These are phyloP conservation scores for Harmothoe impar DNA, from an alignment of 2,888 invertebrate species.

Conservation along the genomic window DNA sequence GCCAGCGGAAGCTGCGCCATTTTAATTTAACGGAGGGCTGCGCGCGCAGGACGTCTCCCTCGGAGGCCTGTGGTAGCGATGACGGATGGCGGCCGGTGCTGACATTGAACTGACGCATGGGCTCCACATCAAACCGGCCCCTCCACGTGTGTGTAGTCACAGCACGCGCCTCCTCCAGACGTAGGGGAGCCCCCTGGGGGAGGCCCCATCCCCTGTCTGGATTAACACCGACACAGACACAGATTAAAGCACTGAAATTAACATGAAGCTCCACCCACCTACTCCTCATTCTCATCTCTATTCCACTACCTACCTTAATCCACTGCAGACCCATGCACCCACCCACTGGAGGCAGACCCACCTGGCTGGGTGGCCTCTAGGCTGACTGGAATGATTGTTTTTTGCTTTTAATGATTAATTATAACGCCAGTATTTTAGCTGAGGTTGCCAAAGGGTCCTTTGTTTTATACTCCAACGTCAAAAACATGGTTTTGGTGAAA, in stretches of 20 bases:
- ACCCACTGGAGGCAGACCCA: no score
- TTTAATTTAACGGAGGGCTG: not conserved
- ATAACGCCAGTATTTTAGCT: not conserved
- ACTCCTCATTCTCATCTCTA: not conserved
- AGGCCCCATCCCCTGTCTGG: not conserved
- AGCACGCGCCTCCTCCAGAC: not conserved
- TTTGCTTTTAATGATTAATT: conserved; percentile 21
- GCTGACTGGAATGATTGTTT: not conserved
- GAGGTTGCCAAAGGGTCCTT: not conserved
- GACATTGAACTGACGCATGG: not conserved
- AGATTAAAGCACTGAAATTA: conserved; percentile 3
- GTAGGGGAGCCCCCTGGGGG: not conserved
- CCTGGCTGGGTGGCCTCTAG: no score
- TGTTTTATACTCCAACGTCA: not conserved
- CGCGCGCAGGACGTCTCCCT: conserved; percentile 15
- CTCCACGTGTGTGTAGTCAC: not conserved
- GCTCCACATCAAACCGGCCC: not conserved
- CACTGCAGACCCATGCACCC: no score
- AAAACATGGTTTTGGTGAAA: not conserved
- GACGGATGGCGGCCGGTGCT: conserved; percentile 23
- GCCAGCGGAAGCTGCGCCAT: not conserved
- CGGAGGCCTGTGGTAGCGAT: not conserved
- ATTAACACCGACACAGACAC: not conserved
- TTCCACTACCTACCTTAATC: not conserved
- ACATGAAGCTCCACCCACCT: not conserved